Evolutionary conservation across 2,888 invertebrate species (phyloP).

Genomic region (Hirtodrosophila cameraria): DNA sequence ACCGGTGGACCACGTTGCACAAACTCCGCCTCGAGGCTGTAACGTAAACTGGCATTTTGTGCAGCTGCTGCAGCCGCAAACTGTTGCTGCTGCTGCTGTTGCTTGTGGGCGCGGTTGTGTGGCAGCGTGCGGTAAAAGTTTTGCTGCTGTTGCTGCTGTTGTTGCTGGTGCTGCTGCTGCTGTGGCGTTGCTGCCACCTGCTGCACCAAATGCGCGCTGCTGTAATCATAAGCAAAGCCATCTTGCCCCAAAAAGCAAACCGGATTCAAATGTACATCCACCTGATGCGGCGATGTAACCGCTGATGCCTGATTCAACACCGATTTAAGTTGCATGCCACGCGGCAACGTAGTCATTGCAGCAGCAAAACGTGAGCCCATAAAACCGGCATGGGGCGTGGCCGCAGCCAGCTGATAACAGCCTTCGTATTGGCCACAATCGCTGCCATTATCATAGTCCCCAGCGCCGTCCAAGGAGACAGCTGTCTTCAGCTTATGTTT

Average conservation of each 20-base stretch:
- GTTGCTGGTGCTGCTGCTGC: conserved; percentile 63
- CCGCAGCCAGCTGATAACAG: conserved; percentile 81
- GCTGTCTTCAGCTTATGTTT: conserved; percentile 84
- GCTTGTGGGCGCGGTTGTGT: conserved; percentile 86
- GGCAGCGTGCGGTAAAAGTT: conserved; percentile 91
- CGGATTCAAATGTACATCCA: conserved; percentile 90
- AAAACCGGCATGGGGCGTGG: conserved; percentile 82
- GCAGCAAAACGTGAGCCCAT: conserved; percentile 83
- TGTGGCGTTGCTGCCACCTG: conserved; percentile 58
- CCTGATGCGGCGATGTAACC: conserved; percentile 86
- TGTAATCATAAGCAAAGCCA: conserved; percentile 87
- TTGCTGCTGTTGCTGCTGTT: conserved; percentile 72
- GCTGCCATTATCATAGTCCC: conserved; percentile 80
- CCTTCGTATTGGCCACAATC: conserved; percentile 83
- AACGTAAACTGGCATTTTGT: conserved; percentile 86
- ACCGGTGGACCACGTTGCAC: conserved; percentile 85
- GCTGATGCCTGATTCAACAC: conserved; percentile 58
- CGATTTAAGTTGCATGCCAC: conserved; percentile 85
- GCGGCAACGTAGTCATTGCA: conserved; percentile 85
- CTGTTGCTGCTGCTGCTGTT: conserved; percentile 68
- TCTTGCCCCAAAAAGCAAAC: conserved; percentile 91
- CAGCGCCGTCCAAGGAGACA: conserved; percentile 82
- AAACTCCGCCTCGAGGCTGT: conserved; percentile 88
- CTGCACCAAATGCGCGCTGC: conserved; percentile 82
- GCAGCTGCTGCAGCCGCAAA: conserved; percentile 83